These are phyloP conservation scores for Malthinus flaveolus DNA, from an alignment of 2,888 invertebrate species.

Conservation along the genomic window DNA sequence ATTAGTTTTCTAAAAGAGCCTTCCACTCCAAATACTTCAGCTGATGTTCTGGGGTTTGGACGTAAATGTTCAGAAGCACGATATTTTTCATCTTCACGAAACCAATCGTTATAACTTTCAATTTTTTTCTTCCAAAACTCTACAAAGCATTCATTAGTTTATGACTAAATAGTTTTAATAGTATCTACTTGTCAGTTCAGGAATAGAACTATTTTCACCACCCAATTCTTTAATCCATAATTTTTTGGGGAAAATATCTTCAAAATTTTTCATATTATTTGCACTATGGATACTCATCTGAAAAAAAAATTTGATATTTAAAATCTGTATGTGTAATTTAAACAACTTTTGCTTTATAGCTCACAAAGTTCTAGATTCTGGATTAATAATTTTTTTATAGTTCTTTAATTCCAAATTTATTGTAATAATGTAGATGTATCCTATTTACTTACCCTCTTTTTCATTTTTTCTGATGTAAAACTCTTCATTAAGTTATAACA, in stretches of 20 bases:
- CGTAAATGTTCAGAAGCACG: not conserved
- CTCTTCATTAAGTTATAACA: not conserved
- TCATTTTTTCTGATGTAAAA: not conserved
- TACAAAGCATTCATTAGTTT: not conserved
- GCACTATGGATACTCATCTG: not conserved
- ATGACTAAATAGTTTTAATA: not conserved
- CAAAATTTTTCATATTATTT: not conserved
- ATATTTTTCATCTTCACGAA: not conserved
- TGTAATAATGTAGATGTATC: too few relatives aligned
- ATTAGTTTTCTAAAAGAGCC: not conserved
- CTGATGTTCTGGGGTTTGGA: not conserved
- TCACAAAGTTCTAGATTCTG: too few relatives aligned
- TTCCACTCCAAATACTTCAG: not conserved
- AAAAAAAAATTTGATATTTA: too few relatives aligned
- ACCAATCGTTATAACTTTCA: slow-evolving; percentile 5
- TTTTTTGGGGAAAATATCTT: not conserved
- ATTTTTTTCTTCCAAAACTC: slow-evolving; percentile 4
- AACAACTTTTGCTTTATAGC: too few relatives aligned
- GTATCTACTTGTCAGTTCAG: not conserved
- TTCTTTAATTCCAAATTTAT: too few relatives aligned
- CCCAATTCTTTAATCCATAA: not conserved
- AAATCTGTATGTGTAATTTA: too few relatives aligned
- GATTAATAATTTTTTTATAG: too few relatives aligned
- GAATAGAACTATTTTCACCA: not conserved
- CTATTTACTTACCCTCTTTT: not conserved